Percentiles rank a stretch among this genome's conserved stretches.
These are phyloP conservation scores for Neodiprion virginianus DNA, from an alignment of 1,140 invertebrate genomes.

Conservation along the genomic window DNA sequence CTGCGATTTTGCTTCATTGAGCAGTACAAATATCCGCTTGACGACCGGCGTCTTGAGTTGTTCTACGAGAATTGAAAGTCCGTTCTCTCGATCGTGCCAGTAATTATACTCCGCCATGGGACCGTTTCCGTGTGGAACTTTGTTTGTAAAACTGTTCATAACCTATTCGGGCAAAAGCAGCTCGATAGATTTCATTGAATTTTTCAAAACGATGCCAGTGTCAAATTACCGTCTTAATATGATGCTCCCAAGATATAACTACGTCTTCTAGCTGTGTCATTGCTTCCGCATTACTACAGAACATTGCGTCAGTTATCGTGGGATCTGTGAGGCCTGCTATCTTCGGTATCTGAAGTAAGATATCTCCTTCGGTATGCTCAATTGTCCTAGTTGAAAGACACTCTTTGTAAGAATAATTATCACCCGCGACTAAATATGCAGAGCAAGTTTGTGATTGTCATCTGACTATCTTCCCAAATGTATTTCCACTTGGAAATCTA, in stretches of 20 bases:
- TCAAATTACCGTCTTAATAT: conserved; percentile 68
- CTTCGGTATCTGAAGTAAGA: conserved; percentile 68
- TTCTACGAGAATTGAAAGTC: conserved; percentile 78
- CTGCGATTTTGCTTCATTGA: conserved; percentile 62
- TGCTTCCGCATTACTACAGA: conserved; percentile 59
- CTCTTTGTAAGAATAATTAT: not conserved
- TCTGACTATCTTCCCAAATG: conserved; percentile 26
- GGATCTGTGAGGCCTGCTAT: conserved; percentile 61
- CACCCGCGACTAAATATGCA: not conserved
- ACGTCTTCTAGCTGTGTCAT: conserved; percentile 68
- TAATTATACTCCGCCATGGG: conserved; percentile 84
- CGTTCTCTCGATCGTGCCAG: conserved; percentile 80
- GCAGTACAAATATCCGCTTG: conserved; percentile 67
- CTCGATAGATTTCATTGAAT: conserved; percentile 9
- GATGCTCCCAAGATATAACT: conserved; percentile 69
- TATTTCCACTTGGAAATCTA: conserved; percentile 51
- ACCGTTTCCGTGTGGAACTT: conserved; percentile 69
- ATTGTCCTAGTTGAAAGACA: conserved; percentile 63
- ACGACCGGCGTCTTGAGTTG: conserved; percentile 78
- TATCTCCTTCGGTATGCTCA: conserved; percentile 72
- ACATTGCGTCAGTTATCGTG: conserved; percentile 56
- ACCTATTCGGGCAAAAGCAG: conserved; percentile 30
- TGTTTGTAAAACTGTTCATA: conserved; percentile 41
- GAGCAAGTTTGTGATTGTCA: conserved; percentile 14
- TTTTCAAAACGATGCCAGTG: not conserved